These are phyloP conservation scores for Polyommatus icarus DNA, from an alignment of 2,888 invertebrate genomes.

Conservation along the genomic window DNA sequence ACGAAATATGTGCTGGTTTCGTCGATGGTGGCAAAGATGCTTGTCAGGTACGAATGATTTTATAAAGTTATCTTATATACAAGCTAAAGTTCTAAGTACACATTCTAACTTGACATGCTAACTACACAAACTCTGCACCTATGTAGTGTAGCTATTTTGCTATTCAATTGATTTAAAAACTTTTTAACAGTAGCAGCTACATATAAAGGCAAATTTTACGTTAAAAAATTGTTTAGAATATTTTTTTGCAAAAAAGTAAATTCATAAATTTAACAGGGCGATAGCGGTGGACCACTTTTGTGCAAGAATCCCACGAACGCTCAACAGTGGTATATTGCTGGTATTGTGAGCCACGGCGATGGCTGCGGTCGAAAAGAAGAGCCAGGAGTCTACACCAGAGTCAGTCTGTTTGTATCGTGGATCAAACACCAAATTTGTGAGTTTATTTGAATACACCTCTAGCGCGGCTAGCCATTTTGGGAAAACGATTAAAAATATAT, in stretches of 20 bases:
- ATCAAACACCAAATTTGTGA: slow-evolving; percentile 82
- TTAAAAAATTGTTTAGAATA: neutral
- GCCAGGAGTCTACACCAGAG: slow-evolving; percentile 91
- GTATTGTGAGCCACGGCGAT: slow-evolving; percentile 92
- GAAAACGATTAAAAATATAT: too few species aligned
- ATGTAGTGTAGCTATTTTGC: too few species aligned
- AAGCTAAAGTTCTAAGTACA: neutral
- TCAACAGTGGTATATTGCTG: slow-evolving; percentile 89
- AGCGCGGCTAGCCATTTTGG: too few species aligned
- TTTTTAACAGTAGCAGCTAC: too few species aligned
- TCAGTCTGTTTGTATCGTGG: slow-evolving; percentile 88
- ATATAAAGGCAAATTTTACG: neutral
- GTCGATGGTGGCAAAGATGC: slow-evolving; percentile 89
- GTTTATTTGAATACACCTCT: slow-evolving; percentile 44
- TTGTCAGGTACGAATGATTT: slow-evolving; percentile 79
- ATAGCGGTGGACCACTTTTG: slow-evolving; percentile 91
- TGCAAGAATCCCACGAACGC: slow-evolving; percentile 85
- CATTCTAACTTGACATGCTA: neutral
- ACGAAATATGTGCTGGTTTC: slow-evolving; percentile 89
- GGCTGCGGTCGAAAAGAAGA: slow-evolving; percentile 90
- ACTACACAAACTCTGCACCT: too few species aligned
- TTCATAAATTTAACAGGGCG: slow-evolving; percentile 75
- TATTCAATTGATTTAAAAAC: too few species aligned
- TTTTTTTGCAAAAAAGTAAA: neutral
- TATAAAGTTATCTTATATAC: neutral